Conservation (phyloP, 2,797 vertebrate genomes). For the Martes flavigula region DNA sequence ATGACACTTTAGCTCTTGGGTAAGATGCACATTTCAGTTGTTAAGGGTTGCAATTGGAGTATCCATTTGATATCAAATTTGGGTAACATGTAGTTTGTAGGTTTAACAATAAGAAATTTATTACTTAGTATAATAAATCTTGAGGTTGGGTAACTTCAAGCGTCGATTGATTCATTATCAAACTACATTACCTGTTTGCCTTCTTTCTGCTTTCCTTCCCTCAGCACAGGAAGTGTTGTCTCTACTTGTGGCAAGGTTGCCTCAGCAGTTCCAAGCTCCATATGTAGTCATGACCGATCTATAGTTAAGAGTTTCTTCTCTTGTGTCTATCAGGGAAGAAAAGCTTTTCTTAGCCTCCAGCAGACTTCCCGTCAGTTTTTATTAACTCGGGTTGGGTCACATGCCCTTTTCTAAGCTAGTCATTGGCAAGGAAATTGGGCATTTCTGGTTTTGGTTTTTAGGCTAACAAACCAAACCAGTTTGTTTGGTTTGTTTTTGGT, state of each 20-base stretch:
- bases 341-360: not conserved
- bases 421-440: not conserved
- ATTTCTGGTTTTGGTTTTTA: constrained; percentile 34
- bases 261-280: not conserved
- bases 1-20: not conserved
- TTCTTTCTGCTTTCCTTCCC: constrained; percentile 3
- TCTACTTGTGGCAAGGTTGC: not conserved
- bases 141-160: not conserved
- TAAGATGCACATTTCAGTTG: not conserved
- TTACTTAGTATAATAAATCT: constrained; percentile 18
- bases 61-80: not conserved
- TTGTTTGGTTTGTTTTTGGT: no score
- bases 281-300: not conserved
- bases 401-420: constrained; percentile 33
- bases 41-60: constrained; percentile 32
- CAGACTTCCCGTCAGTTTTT: not conserved
- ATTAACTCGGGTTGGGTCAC: not conserved
- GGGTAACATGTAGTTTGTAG: not conserved
- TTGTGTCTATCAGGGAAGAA: not conserved
- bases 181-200: not conserved
- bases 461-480: no score
- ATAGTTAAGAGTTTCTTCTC: not conserved
- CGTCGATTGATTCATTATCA: not conserved
- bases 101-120: constrained; percentile 12
- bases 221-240: not conserved